phyloP scores from a whole-genome alignment of 1,140 invertebrate genomes.

The Polypedilum pembai region DNA sequence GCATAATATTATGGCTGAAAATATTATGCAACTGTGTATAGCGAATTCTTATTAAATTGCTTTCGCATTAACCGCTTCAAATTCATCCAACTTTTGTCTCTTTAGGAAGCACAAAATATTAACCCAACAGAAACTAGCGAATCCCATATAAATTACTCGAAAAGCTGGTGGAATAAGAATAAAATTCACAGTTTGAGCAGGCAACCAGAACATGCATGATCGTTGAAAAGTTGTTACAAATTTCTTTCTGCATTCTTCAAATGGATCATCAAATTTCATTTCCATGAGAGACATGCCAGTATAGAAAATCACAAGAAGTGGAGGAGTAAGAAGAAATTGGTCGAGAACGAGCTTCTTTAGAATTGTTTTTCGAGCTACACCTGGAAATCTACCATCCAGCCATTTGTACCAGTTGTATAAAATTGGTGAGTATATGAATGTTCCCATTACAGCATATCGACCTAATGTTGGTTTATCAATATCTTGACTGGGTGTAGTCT shows the following conservation, averaged over 20 bases:
- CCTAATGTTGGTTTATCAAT: slow-evolving; percentile 49
- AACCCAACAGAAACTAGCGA: slow-evolving; percentile 65
- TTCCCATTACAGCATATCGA: slow-evolving; percentile 55
- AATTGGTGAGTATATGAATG: slow-evolving; percentile 51
- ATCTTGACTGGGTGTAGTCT: slow-evolving; percentile 44
- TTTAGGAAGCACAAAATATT: slow-evolving; percentile 72
- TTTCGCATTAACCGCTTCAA: not conserved
- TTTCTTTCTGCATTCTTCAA: slow-evolving; percentile 63
- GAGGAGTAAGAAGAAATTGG: slow-evolving; percentile 68
- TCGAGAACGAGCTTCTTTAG: slow-evolving; percentile 65
- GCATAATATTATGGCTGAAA: not conserved
- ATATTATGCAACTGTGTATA: not conserved
- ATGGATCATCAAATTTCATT: slow-evolving; percentile 50
- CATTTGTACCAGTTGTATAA: slow-evolving; percentile 65
- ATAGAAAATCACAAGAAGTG: slow-evolving; percentile 60
- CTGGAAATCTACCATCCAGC: slow-evolving; percentile 60
- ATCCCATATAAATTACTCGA: slow-evolving; percentile 62
- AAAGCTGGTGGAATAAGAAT: slow-evolving; percentile 55
- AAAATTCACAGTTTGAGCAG: slow-evolving; percentile 68
- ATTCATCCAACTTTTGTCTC: slow-evolving; percentile 43
- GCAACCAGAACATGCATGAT: slow-evolving; percentile 71
- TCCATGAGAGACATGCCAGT: slow-evolving; percentile 67
- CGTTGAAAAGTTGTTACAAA: slow-evolving; percentile 62
- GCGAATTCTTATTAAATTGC: not conserved
- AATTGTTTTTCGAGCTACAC: slow-evolving; percentile 54